These are phyloP conservation scores for Zaprionus obscuricornis DNA, from an alignment of 2,888 invertebrate genomes.

Conservation along the genomic window DNA sequence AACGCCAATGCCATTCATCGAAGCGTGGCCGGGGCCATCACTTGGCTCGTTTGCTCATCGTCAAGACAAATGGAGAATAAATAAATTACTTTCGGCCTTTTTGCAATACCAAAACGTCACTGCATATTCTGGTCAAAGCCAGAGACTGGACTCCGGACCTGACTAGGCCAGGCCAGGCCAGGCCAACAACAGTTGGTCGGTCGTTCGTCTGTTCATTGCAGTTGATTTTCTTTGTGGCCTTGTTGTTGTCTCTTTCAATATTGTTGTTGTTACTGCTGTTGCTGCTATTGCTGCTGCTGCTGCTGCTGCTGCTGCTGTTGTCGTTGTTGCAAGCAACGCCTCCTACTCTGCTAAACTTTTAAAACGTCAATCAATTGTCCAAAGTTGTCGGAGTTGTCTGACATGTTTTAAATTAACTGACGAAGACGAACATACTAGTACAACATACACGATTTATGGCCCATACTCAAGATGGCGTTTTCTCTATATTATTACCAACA, in stretches of 20 bases:
- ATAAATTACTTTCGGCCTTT: slow-evolving; percentile 79
- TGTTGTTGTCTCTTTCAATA: slow-evolving; percentile 27
- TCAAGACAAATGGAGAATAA: slow-evolving; percentile 80
- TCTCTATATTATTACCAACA: no score
- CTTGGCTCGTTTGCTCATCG: slow-evolving; percentile 78
- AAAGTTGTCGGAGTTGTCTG: slow-evolving; percentile 81
- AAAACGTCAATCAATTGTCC: slow-evolving; percentile 82
- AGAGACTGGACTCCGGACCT: slow-evolving; percentile 37
- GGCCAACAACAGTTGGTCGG: slow-evolving; percentile 41
- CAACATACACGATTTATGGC: slow-evolving; percentile 78
- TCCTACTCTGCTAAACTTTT: slow-evolving; percentile 79
- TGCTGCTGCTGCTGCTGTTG: slow-evolving; percentile 31
- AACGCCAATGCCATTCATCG: slow-evolving; percentile 68
- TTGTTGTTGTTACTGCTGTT: slow-evolving; percentile 24
- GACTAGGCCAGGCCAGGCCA: slow-evolving; percentile 16
- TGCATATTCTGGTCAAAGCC: slow-evolving; percentile 65
- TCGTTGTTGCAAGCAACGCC: slow-evolving; percentile 65
- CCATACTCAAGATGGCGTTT: slow-evolving; percentile 76
- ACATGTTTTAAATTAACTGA: slow-evolving; percentile 83
- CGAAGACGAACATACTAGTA: slow-evolving; percentile 81
- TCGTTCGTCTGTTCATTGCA: slow-evolving; percentile 41
- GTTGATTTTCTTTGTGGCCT: slow-evolving; percentile 56
- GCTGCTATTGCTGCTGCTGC: slow-evolving; percentile 35
- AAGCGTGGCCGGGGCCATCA: slow-evolving; percentile 72
- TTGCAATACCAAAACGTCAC: slow-evolving; percentile 75